Percentiles rank a stretch among this genome's conserved stretches.
Conservation (phyloP, 2,888 invertebrate genomes). For the Hyalella azteca region DNA sequence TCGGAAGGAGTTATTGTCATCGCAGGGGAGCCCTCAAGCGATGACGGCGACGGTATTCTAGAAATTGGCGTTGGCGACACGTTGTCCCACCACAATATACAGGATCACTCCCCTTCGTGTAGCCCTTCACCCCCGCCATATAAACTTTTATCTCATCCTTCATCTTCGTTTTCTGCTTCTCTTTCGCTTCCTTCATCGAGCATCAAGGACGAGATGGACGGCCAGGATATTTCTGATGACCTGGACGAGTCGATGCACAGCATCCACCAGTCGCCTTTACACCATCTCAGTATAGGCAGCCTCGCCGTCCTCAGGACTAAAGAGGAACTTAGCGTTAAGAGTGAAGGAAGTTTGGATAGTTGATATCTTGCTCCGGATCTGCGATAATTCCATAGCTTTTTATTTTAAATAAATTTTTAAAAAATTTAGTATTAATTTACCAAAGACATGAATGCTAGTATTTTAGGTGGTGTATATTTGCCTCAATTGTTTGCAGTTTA, state of each 20-base stretch:
- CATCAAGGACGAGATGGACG: slow-evolving; percentile 22
- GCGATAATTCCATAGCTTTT: too few species aligned
- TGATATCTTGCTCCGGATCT: too few species aligned
- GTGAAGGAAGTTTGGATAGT: neutral
- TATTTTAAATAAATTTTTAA: too few species aligned
- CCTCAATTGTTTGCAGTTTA: too few species aligned
- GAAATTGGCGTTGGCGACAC: slow-evolving; percentile 22
- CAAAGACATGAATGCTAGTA: too few species aligned
- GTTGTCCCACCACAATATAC: slow-evolving; percentile 2
- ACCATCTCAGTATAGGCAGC: slow-evolving; percentile 20
- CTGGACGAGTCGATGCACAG: slow-evolving; percentile 29
- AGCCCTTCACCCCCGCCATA: slow-evolving; percentile 10
- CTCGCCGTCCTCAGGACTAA: neutral
- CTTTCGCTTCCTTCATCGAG: slow-evolving; percentile 2
- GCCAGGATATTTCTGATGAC: slow-evolving; percentile 27
- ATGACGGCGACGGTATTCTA: slow-evolving; percentile 10
- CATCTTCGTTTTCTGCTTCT: neutral
- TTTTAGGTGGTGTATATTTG: too few species aligned
- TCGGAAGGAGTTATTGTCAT: slow-evolving; percentile 26
- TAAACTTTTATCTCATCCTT: neutral
- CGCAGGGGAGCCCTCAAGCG: neutral
- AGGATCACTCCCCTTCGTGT: neutral
- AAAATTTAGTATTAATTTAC: too few species aligned
- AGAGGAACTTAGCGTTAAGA: neutral
- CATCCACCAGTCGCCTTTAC: slow-evolving; percentile 17